A percentile compares a stretch with the other conserved stretches of the same genome.
Evolutionary conservation across 2,797 vertebrate species (phyloP).

Genomic region (Artibeus lituratus): DNA sequence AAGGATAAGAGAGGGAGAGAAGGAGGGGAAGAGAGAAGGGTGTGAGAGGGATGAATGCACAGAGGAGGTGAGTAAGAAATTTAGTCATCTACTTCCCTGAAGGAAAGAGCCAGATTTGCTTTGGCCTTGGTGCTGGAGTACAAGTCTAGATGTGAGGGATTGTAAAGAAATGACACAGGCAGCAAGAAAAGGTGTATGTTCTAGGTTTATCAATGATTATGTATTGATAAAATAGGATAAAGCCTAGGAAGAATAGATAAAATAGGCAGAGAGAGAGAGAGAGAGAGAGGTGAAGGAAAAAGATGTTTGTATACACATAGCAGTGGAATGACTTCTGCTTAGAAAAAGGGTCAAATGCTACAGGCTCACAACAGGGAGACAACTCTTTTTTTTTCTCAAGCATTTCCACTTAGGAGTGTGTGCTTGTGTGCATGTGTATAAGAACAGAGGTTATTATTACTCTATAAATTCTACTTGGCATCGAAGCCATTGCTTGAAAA

Average conservation of each 20-base stretch:
- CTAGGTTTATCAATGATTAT: background rate
- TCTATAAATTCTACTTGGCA: background rate
- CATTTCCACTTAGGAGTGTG: background rate
- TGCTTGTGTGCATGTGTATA: background rate
- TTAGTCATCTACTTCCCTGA: rapidly evolving
- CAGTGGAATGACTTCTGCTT: background rate
- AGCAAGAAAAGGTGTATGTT: background rate
- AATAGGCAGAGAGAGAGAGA: rapidly evolving
- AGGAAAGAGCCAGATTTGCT: background rate
- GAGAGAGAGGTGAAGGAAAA: background rate
- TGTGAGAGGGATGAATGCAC: background rate
- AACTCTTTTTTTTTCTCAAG: too few relatives aligned
- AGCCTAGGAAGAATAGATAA: background rate
- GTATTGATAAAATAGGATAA: background rate
- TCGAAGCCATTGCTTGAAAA: background rate
- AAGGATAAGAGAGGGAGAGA: background rate
- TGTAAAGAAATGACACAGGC: background rate
- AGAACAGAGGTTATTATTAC: background rate
- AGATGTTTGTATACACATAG: background rate
- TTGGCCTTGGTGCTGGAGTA: background rate
- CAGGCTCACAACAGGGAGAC: background rate
- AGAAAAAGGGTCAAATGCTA: background rate
- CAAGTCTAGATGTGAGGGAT: background rate
- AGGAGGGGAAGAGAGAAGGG: background rate
- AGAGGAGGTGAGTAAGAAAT: background rate